A percentile compares a stretch with the other conserved stretches of the same genome.
These are phyloP conservation scores for Caretta caretta DNA, from an alignment of 2,113 vertebrate species.

Conservation along the genomic window DNA sequence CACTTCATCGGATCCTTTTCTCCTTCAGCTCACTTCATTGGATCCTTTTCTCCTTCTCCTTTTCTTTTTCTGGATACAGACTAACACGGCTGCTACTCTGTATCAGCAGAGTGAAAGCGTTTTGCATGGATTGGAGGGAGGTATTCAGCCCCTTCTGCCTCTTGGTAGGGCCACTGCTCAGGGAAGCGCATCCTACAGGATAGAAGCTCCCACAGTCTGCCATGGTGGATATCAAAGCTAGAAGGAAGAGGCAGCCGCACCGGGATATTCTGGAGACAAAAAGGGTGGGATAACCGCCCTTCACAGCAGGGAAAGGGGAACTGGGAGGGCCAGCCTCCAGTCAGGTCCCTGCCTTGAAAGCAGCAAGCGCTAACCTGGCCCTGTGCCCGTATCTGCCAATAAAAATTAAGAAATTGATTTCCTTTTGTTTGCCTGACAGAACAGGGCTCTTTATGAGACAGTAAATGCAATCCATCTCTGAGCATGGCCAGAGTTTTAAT, in stretches of 20 bases:
- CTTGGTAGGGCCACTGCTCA: neutral
- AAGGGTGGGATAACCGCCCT: neutral
- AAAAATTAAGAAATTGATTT: slow-evolving; percentile 87
- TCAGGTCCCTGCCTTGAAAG: neutral
- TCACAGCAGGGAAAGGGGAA: neutral
- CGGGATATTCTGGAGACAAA: fast-evolving
- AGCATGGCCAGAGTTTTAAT: slow-evolving; percentile 79
- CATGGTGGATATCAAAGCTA: neutral
- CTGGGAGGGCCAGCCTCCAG: neutral
- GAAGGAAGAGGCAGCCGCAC: neutral
- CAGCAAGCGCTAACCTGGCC: slow-evolving; percentile 52
- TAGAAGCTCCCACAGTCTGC: neutral
- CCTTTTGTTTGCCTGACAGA: slow-evolving; percentile 81
- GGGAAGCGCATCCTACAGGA: fast-evolving
- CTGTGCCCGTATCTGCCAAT: slow-evolving; percentile 73
- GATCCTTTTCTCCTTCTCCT: no score
- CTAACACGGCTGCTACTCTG: no score
- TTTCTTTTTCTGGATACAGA: no score
- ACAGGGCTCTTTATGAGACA: slow-evolving; percentile 75
- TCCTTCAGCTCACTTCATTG: no score
- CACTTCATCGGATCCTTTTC: no score
- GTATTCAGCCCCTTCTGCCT: neutral
- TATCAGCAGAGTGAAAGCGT: neutral
- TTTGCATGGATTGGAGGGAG: neutral
- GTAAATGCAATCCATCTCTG: slow-evolving; percentile 77